Percentiles rank a stretch among this genome's conserved stretches.
Evolutionary conservation across 2,888 invertebrate species (phyloP).

Genomic region (Caenorhabditis plicata): DNA sequence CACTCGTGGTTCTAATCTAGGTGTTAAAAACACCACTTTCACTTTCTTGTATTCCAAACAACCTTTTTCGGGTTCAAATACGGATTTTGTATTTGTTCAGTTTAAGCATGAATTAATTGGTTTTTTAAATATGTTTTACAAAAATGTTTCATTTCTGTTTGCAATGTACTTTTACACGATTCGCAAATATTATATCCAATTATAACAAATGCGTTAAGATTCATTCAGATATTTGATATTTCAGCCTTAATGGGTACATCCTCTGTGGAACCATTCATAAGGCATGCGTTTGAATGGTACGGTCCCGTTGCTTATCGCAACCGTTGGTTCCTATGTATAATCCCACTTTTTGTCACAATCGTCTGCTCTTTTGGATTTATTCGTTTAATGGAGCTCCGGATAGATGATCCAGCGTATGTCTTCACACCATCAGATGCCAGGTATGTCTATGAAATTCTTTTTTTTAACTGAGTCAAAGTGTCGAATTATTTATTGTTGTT

Average conservation of each 20-base stretch:
- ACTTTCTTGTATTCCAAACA: too few species aligned
- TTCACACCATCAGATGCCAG: constrained; percentile 63
- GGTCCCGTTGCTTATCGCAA: constrained; percentile 44
- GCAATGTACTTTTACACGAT: too few species aligned
- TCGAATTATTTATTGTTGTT: background rate
- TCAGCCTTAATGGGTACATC: constrained; percentile 36
- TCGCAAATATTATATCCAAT: too few species aligned
- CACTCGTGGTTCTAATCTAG: too few species aligned
- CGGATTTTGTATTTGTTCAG: too few species aligned
- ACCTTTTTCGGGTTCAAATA: too few species aligned
- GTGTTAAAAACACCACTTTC: too few species aligned
- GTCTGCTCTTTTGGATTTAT: constrained; percentile 53
- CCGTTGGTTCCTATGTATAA: constrained; percentile 54
- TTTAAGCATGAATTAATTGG: too few species aligned
- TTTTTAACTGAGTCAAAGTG: background rate
- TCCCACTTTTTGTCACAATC: constrained; percentile 51
- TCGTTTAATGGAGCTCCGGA: constrained; percentile 52
- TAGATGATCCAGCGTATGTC: constrained; percentile 63
- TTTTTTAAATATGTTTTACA: too few species aligned
- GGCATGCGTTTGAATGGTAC: constrained; percentile 59
- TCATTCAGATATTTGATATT: too few species aligned
- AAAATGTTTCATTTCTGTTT: too few species aligned
- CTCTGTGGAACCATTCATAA: constrained; percentile 56
- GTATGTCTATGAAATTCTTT: constrained; percentile 33
- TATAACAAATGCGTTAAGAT: too few species aligned